Base-by-base conservation (phyloP, 2,797 vertebrate genomes). In the Zenarchopterus dispar region DNA sequence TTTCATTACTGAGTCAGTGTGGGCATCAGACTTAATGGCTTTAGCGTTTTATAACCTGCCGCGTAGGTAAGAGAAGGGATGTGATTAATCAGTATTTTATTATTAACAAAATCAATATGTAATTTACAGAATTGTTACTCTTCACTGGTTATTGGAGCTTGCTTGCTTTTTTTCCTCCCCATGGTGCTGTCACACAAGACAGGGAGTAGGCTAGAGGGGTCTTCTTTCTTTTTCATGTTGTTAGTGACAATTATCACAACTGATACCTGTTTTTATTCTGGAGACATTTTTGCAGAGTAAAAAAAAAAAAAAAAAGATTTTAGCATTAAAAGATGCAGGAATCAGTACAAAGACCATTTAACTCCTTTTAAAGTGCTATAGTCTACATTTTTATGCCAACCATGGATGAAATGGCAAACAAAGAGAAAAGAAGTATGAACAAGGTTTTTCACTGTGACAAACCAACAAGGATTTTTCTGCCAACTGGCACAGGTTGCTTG, bases 81-180 rank as follows among this genome's bases (percentile, higher is more conserved):
- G 4, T 49, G 56, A 79, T 91, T 85, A 86, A 88, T 89, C 82
- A 70, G 63, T 47, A 58, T 66, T 78, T 84, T 83, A 83, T 85
- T 62, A 70, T 84, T 61, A 53, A 51, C 31, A 75, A 84, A 87
- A 86, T 92, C 89, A 46, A 87, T 89, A 75, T 73, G 44, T 73
- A 86, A 83, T 90, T 87, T 83, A 62, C 52, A 69, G 49, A 78
- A 84, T 83, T 82, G 66, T 80, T 69, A 56, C 62, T 81, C 53
- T 50, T 80, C 75, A 75, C 36, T 48, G 42, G 62, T 43, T 62
- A 42, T 58, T 24, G 28, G 44, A 78, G 46, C 24, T 50, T 24
- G 13, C 52, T 23, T 13, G 11, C 46, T 59, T 47, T 49, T 28
- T 28, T 28, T 28, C 8, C 13, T 39, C 3, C 45, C 62, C 44